These are phyloP conservation scores for Prinia subflava DNA, from an alignment of 2,113 vertebrate species.

Conservation along the genomic window DNA sequence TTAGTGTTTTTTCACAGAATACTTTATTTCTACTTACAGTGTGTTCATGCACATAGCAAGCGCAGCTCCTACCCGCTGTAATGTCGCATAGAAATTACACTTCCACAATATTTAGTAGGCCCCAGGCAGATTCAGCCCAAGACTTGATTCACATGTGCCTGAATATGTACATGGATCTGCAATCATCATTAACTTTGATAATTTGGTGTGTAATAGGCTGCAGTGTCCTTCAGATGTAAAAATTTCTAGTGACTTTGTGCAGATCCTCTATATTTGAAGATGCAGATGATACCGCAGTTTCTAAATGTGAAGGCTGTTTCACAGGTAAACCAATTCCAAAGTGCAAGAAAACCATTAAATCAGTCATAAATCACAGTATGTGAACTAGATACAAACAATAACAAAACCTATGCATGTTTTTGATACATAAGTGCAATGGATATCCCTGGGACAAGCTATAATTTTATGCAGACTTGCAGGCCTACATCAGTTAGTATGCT, in stretches of 20 bases:
- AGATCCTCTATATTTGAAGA: not conserved
- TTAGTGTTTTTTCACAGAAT: not conserved
- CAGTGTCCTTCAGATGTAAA: conserved; percentile 19
- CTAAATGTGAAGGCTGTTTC: not conserved
- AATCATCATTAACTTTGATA: not conserved
- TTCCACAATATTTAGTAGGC: not conserved
- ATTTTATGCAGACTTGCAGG: not conserved
- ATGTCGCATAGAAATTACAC: not conserved
- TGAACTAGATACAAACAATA: not conserved
- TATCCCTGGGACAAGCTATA: not conserved
- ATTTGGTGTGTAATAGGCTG: not conserved
- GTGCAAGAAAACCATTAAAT: not conserved
- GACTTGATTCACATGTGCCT: not conserved
- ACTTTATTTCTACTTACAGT: not conserved
- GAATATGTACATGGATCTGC: not conserved
- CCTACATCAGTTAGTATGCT: not conserved
- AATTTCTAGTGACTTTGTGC: not conserved
- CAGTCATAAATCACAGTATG: not conserved
- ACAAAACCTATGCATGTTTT: not conserved
- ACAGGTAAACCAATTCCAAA: not conserved
- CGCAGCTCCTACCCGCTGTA: not conserved
- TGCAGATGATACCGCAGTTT: not conserved
- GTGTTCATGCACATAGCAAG: not conserved
- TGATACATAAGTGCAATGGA: not conserved
- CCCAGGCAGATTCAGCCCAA: not conserved